A percentile compares a stretch with the other conserved stretches of the same genome.
Evolutionary conservation across 2,888 invertebrate species (phyloP).

Genomic region (Cheilosia grossa): DNA sequence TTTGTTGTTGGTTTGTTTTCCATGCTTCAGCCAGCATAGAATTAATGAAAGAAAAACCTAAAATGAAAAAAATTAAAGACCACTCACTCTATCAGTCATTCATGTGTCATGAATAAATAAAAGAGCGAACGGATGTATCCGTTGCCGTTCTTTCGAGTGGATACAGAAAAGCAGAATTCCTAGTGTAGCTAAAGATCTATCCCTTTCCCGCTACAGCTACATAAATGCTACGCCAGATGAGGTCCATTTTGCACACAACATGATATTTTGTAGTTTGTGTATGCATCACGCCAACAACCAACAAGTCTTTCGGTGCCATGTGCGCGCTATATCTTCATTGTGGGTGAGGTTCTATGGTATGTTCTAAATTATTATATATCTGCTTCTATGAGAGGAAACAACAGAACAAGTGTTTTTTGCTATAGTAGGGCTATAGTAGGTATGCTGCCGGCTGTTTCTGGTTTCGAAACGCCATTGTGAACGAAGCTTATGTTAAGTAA

Average conservation of each 20-base stretch:
- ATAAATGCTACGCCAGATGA: conserved; percentile 1
- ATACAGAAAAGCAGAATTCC: conserved; percentile 18
- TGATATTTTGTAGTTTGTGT: too few relatives aligned
- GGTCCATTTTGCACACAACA: conserved; percentile 25
- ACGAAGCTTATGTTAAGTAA: conserved; percentile 14
- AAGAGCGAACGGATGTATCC: background rate
- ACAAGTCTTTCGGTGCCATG: conserved; percentile 65
- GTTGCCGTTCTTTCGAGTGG: background rate
- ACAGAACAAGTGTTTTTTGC: too few relatives aligned
- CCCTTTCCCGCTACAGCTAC: background rate
- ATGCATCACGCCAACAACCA: conserved; percentile 50
- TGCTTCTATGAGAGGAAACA: conserved; percentile 33
- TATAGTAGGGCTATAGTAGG: too few relatives aligned
- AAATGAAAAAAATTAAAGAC: conserved; percentile 27
- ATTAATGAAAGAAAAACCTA: conserved; percentile 6
- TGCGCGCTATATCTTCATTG: conserved; percentile 35
- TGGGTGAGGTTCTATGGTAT: background rate
- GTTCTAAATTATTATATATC: too few relatives aligned
- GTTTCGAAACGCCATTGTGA: conserved; percentile 41
- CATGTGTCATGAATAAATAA: background rate
- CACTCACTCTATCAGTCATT: too few relatives aligned
- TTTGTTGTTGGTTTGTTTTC: background rate
- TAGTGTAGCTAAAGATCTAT: background rate
- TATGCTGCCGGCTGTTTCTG: too few relatives aligned
- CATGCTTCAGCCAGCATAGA: background rate